Evolutionary conservation across 1,140 invertebrate species (phyloP), one percentile per base, ranked within the genome.

Genomic region (Pseudobourletiella spinata): DNA sequence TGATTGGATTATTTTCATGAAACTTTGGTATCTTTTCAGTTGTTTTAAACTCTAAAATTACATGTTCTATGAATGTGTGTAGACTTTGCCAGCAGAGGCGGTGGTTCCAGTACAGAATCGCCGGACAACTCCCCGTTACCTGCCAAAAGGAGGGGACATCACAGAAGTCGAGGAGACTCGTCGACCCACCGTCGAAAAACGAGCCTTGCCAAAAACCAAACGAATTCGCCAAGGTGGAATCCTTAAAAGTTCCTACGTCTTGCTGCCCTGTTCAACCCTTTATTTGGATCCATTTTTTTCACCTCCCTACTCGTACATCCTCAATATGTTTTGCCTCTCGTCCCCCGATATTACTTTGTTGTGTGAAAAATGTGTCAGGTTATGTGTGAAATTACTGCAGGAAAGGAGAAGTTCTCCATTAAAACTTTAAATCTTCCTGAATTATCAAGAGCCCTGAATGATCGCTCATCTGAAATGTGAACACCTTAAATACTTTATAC

Each of bases 21-120:
- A n/a, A n/a, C n/a, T n/a, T n/a, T n/a, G n/a, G n/a, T n/a, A n/a
- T n/a, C n/a, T n/a, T n/a, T n/a, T n/a, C n/a, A n/a, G n/a, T n/a
- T n/a, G n/a, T n/a, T n/a, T n/a, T n/a, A n/a, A n/a, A n/a, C n/a
- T n/a, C n/a, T n/a, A n/a, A n/a, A n/a, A n/a, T n/a, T n/a, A n/a
- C n/a, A n/a, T n/a, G n/a, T n/a, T n/a, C n/a, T n/a, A n/a, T n/a
- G n/a, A n/a, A n/a, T n/a, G n/a, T n/a, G n/a, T n/a, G n/a, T n/a
- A n/a, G n/a, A n/a, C n/a, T n/a, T n/a, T n/a, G n/a, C n/a, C n/a
- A n/a, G n/a, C n/a, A n/a, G n/a, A n/a, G 4, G 52, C 6, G 52
- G 52, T 32, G 52, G 39, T 24, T 55, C 52, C 15, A 55, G 52
- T 39, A 55, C 52, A 8, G 52, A 55, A 24, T 55, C 52, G 16